These are phyloP conservation scores for Cichladusa arquata DNA, from an alignment of 2,113 vertebrate species.

Conservation along the genomic window DNA sequence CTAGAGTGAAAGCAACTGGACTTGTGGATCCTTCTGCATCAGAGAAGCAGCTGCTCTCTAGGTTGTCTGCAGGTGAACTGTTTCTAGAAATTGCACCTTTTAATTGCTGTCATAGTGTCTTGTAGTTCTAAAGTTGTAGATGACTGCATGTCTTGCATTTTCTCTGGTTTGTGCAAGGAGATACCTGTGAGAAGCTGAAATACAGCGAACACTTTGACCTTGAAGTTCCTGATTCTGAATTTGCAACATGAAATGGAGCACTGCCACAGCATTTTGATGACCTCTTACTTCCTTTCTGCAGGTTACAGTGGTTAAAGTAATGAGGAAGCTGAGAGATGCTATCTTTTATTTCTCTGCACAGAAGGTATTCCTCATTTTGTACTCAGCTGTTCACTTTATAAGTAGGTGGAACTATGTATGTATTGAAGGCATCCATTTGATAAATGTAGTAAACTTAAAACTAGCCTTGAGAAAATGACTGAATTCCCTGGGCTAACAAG, in stretches of 20 bases:
- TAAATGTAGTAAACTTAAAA: background rate
- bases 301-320: background rate
- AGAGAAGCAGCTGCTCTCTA: background rate
- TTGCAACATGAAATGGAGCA: background rate
- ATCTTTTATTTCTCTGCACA: background rate
- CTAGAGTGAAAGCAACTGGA: background rate
- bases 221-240: background rate
- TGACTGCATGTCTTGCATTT: background rate
- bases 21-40: background rate
- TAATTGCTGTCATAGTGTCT: background rate
- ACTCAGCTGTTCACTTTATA: background rate
- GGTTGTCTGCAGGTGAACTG: background rate
- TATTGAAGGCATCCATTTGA: background rate
- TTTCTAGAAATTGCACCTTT: background rate
- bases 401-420: background rate
- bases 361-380: background rate
- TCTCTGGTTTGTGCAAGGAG: background rate
- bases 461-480: constrained; percentile 22
- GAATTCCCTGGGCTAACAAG: constrained; percentile 24
- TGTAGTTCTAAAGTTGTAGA: background rate
- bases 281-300: background rate
- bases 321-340: background rate
- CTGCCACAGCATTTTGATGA: background rate
- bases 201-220: background rate
- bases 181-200: background rate